Evolutionary conservation across 1,140 invertebrate species (phyloP), one percentile per base, ranked within the genome.

Genomic region (silkworm (Bombyx mori)): DNA sequence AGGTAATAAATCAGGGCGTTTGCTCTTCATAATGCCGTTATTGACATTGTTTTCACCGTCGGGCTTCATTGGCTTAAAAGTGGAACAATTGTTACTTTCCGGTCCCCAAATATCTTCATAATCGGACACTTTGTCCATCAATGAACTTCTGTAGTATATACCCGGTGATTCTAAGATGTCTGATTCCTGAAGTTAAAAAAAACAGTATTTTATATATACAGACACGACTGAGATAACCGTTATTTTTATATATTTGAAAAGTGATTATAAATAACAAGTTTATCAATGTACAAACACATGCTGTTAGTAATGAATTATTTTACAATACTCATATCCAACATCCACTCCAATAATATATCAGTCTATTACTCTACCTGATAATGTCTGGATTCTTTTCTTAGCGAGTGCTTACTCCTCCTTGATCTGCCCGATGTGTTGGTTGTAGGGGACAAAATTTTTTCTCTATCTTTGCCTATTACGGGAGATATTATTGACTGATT

Each of bases 41-140:
- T 72, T 87, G 42, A 79, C 79, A 69, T 75, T 89, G 71, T 73
- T 87, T 71, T 88, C 91, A 64, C 77, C 91, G 67, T 89, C 90
- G 49, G 77, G 84, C 62, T 83, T 82, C 3, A 79, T 61, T 49
- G 89, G 89, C 58, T 91, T 88, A 69, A 89, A 91, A 7, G 89
- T 90, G 52, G 88, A 89, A 73, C 89, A 90, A 44, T 90, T 90
- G 75, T 90, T 75, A 78, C 89, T 71, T 86, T 95, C 92, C 50
- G 91, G 92, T 45, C 91, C 92, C 96, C 96, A 98, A 62, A 98
- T 93, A 77, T 98, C 97, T 86, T 98, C 96, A 79, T 98, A 98
- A 85, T 98, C 97, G 59, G 95, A 97, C 26, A 96, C 92, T 88
- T 97, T 98, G 76, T 98, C 96, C 50, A 94, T 93, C 7, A 97